These are phyloP conservation scores for Brachyopa scutellaris DNA, from an alignment of 2,888 invertebrate species.

Conservation along the genomic window DNA sequence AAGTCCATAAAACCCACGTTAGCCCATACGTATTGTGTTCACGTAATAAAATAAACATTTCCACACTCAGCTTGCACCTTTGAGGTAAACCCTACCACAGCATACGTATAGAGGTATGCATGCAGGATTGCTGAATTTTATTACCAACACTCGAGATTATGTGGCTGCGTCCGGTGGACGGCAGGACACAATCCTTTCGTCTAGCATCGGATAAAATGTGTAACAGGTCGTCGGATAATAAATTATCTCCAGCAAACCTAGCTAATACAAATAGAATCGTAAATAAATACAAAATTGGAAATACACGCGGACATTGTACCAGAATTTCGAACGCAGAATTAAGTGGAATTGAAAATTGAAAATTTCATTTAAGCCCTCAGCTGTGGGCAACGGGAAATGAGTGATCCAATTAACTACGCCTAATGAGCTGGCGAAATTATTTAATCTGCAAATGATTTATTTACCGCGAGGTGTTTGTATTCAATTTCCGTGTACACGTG, in stretches of 20 bases:
- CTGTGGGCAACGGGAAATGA: too few species aligned
- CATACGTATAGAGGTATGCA: too few species aligned
- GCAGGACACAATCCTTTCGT: background rate
- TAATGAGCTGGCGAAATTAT: conserved; percentile 23
- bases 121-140: too few species aligned
- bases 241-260: conserved; percentile 2
- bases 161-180: background rate
- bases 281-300: conserved; percentile 41
- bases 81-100: too few species aligned
- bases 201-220: background rate
- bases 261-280: conserved; percentile 38
- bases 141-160: background rate
- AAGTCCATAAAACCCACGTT: too few species aligned
- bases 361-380: too few species aligned
- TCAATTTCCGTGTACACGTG: conserved; percentile 3
- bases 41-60: too few species aligned
- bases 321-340: background rate
- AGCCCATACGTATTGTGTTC: too few species aligned
- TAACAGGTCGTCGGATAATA: conserved; percentile 30
- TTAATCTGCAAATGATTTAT: conserved; percentile 49
- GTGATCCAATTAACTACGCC: too few species aligned
- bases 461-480: conserved; percentile 1
- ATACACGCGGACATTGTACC: too few species aligned
- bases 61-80: too few species aligned
- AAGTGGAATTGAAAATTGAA: too few species aligned